Conservation (phyloP, 2,113 vertebrate genomes). For the Gracilinanus agilis region DNA sequence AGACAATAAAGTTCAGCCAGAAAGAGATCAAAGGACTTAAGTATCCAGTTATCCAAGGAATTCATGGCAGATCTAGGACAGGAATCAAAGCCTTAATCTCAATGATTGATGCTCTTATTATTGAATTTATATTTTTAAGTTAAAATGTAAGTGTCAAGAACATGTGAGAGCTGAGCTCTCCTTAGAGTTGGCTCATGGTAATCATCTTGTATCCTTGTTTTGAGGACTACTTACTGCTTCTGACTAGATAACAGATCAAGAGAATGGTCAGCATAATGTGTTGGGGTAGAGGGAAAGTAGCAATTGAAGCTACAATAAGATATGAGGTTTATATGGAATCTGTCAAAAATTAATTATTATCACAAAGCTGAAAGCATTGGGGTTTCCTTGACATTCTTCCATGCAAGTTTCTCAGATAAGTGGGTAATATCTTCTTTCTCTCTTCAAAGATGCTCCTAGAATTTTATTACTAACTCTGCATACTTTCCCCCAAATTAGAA, state of each 20-base stretch:
- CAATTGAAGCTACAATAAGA: neutral
- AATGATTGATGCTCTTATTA: neutral
- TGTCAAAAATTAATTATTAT: neutral
- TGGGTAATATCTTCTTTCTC: neutral
- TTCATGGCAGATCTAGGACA: neutral
- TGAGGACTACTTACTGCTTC: neutral
- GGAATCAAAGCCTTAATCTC: neutral
- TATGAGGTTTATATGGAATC: neutral
- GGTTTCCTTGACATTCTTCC: neutral
- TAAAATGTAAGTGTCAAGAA: neutral
- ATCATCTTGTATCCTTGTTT: neutral
- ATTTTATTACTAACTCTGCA: neutral
- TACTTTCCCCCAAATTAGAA: neutral
- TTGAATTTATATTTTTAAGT: neutral
- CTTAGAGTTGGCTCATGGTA: neutral
- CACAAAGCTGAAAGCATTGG: neutral
- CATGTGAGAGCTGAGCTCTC: neutral
- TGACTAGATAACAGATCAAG: neutral
- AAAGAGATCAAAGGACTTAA: neutral
- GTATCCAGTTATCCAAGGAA: neutral
- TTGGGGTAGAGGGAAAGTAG: neutral
- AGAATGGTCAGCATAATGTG: neutral
- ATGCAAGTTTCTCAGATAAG: neutral
- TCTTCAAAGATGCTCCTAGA: neutral
- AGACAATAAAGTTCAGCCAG: neutral